Base-by-base conservation (phyloP, 2,113 vertebrate species). In the Symphodus melops region DNA sequence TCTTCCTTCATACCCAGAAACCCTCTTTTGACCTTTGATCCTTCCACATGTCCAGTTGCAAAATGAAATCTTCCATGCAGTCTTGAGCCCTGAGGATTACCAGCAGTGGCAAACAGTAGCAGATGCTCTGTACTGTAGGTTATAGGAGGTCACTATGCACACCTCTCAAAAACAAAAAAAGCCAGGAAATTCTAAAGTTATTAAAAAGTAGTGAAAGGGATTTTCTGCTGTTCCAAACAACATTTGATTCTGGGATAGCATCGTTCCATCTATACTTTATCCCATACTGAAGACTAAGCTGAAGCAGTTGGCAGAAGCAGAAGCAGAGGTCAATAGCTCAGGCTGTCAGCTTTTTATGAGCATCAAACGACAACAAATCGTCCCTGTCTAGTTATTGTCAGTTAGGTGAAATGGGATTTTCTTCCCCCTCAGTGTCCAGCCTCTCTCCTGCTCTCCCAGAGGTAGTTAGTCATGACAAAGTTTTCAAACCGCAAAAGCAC, bases 401-500 rank as follows among this genome's bases (percentile, higher is more conserved):
- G 71, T 85, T 67, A 77, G 66, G 60, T 77, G 74, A 82, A 91
- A 86, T 72, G n/a, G 52, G 4, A 64, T 80, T 81, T 87, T 65
- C 66, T 59, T 25, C 54, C 63, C 58, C 57, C 58, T 55, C 16
- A 28, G 65, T 81, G 82, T 83, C 81, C 82, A 67, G 70, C 76
- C 74, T 53, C 19, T 63, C 54, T 33, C 59, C 36, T 8, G 77
- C 65, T 75, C 72, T 88, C 86, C 87, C 85, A 72, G 64, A 88
- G 77, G 89, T 86, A 83, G 87, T 92, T 92, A 90, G 89, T 90
- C 87, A 84, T 80, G 88, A 88, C 86, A 88, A 84, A 67, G 61
- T 64, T 79, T 79, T 72, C 83, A 79, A 73, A 88, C 92, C 89
- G 68, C 87, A 89, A 72, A 68, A 61, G 83, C 89, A 92, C 86